phyloP scores from a whole-genome alignment of 2,797 vertebrate species.

The Coendou prehensilis region DNA sequence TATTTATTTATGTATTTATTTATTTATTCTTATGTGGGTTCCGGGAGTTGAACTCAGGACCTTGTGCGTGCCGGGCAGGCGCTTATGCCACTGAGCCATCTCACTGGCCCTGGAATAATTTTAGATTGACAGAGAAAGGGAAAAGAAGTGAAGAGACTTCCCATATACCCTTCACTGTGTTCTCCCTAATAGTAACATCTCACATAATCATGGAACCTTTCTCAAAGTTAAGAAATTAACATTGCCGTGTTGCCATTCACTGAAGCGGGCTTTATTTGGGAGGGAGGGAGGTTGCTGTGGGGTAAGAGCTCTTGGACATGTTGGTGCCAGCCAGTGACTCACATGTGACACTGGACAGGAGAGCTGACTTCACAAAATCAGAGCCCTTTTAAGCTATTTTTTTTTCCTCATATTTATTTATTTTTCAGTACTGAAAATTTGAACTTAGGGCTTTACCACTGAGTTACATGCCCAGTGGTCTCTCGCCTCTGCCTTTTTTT shows the following conservation, averaged over 20 bases:
- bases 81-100: no score
- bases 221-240: not conserved
- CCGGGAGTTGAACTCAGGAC: no score
- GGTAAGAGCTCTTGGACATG: not conserved
- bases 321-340: not conserved
- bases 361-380: not conserved
- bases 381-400: not conserved
- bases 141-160: not conserved
- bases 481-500: not conserved
- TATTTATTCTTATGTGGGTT: no score
- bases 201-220: not conserved
- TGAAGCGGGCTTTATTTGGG: not conserved
- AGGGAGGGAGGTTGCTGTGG: no score
- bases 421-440: not conserved
- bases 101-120: not conserved
- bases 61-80: no score
- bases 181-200: not conserved
- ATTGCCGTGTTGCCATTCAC: not conserved
- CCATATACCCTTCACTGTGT: not conserved
- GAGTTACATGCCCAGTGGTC: not conserved
- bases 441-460: not conserved
- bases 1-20: no score
- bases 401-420: not conserved
- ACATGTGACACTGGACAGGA: not conserved
- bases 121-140: not conserved